Evolutionary conservation across 2,797 vertebrate species (phyloP).

Genomic region (Crocidura indochinensis): DNA sequence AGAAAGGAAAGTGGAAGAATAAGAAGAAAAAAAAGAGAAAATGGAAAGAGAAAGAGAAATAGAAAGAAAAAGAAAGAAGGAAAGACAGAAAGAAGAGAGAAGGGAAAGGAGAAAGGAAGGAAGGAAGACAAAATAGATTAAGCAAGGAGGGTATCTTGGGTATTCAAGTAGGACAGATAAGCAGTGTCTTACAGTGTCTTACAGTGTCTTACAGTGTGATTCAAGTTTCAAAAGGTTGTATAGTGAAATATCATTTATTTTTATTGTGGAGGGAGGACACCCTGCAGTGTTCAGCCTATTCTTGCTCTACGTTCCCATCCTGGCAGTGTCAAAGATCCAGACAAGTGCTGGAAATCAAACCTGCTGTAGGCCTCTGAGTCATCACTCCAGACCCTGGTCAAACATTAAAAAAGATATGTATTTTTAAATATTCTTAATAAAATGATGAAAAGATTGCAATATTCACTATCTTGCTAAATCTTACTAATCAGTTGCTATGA

Average conservation of each 20-base stretch:
- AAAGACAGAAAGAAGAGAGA: background rate
- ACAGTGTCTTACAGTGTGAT: background rate
- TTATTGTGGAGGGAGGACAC: too few relatives aligned
- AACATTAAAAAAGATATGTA: too few relatives aligned
- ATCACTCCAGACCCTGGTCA: too few relatives aligned
- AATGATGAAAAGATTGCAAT: background rate
- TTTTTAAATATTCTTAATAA: background rate
- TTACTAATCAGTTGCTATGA: background rate
- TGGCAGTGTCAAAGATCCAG: too few relatives aligned
- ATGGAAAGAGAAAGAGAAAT: too few relatives aligned
- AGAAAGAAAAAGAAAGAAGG: too few relatives aligned
- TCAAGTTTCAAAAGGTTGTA: background rate
- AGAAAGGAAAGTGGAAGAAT: too few relatives aligned
- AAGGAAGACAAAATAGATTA: background rate
- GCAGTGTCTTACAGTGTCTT: background rate
- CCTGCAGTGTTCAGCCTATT: too few relatives aligned
- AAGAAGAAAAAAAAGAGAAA: too few relatives aligned
- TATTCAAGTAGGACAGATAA: background rate
- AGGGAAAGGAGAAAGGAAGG: background rate
- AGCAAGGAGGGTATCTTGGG: background rate
- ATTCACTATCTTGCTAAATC: constrained; percentile 12
- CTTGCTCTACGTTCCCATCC: too few relatives aligned
- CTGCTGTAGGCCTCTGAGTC: too few relatives aligned
- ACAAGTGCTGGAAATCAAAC: too few relatives aligned
- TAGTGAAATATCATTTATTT: background rate